These are phyloP conservation scores for Augiades crinisus DNA, from an alignment of 2,888 invertebrate genomes.

Conservation along the genomic window DNA sequence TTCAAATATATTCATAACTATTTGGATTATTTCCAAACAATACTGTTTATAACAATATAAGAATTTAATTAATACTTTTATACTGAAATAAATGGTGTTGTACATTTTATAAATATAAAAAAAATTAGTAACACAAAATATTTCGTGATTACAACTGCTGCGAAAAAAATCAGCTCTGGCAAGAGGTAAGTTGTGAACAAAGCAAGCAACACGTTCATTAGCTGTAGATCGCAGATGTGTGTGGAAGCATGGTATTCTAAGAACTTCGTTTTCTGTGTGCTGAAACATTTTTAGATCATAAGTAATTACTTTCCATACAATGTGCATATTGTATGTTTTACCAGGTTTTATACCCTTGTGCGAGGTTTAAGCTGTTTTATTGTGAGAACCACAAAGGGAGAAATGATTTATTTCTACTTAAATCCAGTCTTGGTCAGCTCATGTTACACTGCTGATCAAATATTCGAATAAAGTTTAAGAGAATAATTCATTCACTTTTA, in stretches of 20 bases:
- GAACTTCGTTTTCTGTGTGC: slow-evolving; percentile 33
- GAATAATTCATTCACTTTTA: too few relatives aligned
- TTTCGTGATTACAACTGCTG: slow-evolving; percentile 68
- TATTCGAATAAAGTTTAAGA: too few relatives aligned
- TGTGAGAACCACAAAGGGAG: too few relatives aligned
- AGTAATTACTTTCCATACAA: background rate
- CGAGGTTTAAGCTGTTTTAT: background rate
- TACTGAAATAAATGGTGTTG: too few relatives aligned
- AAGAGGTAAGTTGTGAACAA: slow-evolving; percentile 59
- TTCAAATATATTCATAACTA: too few relatives aligned
- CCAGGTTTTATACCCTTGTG: background rate
- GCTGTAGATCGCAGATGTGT: slow-evolving; percentile 35
- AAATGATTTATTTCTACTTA: too few relatives aligned
- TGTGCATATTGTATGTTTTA: background rate
- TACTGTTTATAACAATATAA: too few relatives aligned
- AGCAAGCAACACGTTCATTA: slow-evolving; percentile 27
- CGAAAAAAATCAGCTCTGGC: slow-evolving; percentile 63
- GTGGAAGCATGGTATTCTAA: slow-evolving; percentile 38
- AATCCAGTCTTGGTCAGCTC: too few relatives aligned
- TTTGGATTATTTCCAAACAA: too few relatives aligned
- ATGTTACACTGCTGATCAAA: too few relatives aligned
- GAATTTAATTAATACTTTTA: too few relatives aligned
- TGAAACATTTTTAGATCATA: slow-evolving; percentile 21
- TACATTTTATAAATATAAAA: slow-evolving; percentile 1
- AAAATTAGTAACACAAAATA: slow-evolving; percentile 37